Evolutionary conservation across 37 sponge, comb jelly and placozoan species (phyloP).

Genomic region (Lycopodina hypogea): DNA sequence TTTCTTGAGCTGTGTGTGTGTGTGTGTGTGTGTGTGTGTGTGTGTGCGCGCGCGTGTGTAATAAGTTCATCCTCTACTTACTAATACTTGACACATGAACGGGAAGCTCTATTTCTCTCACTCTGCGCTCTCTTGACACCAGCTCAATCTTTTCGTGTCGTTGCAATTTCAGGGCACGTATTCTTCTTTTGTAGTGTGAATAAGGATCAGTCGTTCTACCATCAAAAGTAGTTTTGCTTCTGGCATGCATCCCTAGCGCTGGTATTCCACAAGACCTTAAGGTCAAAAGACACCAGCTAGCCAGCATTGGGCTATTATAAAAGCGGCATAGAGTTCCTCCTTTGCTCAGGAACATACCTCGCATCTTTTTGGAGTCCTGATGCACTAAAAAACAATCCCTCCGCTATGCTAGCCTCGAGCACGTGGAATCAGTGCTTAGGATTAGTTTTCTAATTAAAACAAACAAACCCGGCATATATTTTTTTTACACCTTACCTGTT

Average conservation of each 20-base stretch:
- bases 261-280: background rate
- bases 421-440: no score
- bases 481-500: no score
- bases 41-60: no score
- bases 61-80: background rate
- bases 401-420: no score
- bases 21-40: no score
- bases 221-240: conserved; percentile 9
- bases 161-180: conserved; percentile 1
- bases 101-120: conserved; percentile 17
- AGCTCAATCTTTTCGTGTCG: conserved; percentile 27
- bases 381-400: no score
- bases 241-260: background rate
- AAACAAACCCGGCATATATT: no score
- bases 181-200: conserved; percentile 14
- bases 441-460: no score
- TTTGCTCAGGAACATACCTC: no score
- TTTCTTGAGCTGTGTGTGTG: background rate
- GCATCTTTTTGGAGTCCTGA: no score
- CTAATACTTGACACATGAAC: conserved; percentile 33
- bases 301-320: background rate
- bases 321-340: no score
- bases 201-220: conserved; percentile 41
- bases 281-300: background rate
- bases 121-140: conserved; percentile 24